Conservation (phyloP, 2,888 invertebrate species). For the Abrostola tripartita region DNA sequence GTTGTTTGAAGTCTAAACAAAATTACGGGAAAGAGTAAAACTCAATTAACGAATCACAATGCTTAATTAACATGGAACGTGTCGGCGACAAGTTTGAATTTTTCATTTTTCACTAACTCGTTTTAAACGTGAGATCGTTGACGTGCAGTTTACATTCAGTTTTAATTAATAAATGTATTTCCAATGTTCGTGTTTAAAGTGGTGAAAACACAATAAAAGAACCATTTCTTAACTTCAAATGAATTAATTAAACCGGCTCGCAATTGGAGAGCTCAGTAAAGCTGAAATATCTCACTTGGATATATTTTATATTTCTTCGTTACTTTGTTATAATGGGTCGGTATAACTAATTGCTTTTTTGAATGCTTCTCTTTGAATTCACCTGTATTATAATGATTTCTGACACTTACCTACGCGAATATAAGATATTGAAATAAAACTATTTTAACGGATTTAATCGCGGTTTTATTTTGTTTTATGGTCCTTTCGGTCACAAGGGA, state of each 20-base stretch:
- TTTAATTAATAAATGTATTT: constrained; percentile 73
- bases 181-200: constrained; percentile 60
- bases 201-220: constrained; percentile 64
- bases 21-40: background rate
- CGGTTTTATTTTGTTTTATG: no score
- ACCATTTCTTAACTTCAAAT: constrained; percentile 60
- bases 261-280: constrained; percentile 67
- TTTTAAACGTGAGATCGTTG: background rate
- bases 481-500: no score
- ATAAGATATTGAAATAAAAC: no score
- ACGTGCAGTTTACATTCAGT: constrained; percentile 49
- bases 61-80: constrained; percentile 4
- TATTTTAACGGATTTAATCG: no score
- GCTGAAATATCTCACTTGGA: constrained; percentile 43
- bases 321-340: background rate
- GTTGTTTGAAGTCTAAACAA: background rate
- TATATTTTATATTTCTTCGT: constrained; percentile 23
- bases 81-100: constrained; percentile 2
- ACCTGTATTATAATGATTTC: background rate
- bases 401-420: no score
- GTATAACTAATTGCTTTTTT: background rate
- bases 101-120: constrained; percentile 7
- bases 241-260: constrained; percentile 66
- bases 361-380: background rate
- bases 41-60: background rate